Percentiles rank a stretch among this genome's conserved stretches.
Evolutionary conservation across 2,797 vertebrate genomes (phyloP).

Genomic region (Premnoplex brunnescens): DNA sequence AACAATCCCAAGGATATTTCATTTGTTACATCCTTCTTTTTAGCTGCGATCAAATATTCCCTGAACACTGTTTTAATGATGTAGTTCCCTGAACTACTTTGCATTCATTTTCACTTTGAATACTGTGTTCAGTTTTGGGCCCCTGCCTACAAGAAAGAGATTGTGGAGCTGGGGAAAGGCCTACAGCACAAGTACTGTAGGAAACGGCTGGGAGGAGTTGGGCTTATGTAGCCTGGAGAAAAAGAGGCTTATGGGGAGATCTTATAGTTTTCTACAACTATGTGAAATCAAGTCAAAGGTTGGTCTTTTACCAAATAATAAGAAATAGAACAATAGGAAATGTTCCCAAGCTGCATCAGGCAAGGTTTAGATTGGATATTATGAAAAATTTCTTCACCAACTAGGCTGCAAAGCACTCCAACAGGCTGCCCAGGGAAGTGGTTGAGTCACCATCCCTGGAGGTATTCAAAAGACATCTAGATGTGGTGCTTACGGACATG

Average conservation of each 20-base stretch:
- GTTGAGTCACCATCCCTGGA: background rate
- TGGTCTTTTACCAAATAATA: background rate
- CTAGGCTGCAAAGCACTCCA: background rate
- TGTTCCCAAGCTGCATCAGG: background rate
- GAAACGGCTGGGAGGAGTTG: background rate
- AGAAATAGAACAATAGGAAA: background rate
- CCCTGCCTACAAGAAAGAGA: background rate
- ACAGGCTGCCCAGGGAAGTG: background rate
- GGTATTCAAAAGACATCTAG: background rate
- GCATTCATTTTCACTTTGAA: background rate
- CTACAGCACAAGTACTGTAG: background rate
- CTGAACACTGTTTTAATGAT: background rate
- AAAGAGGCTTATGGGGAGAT: background rate
- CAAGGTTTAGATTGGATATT: background rate
- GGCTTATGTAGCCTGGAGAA: background rate
- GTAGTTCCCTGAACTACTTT: background rate
- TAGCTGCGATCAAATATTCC: background rate
- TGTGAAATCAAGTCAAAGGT: background rate
- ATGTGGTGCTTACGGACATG: background rate
- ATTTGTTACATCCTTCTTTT: background rate
- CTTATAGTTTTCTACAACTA: fast-evolving
- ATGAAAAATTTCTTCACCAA: background rate
- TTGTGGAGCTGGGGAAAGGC: background rate
- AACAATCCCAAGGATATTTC: background rate
- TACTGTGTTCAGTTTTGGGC: background rate